These are phyloP conservation scores for Rhadina sibilatrix DNA, from an alignment of 2,113 vertebrate species.

Conservation along the genomic window DNA sequence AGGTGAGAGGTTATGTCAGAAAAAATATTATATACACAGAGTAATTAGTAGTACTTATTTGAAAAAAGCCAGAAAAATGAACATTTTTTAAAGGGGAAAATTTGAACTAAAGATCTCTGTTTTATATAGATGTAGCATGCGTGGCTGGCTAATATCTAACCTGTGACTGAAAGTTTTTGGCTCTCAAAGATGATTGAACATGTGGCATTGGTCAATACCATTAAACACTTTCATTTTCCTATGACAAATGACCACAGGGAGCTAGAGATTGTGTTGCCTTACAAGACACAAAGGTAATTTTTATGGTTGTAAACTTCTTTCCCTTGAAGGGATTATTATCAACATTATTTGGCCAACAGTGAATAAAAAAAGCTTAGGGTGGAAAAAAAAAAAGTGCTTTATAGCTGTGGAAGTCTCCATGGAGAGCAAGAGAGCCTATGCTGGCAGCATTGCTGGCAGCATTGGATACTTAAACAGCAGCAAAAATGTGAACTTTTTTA, in stretches of 20 bases:
- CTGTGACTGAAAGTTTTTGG: not conserved
- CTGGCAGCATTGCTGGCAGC: conserved; percentile 7
- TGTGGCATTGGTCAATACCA: not conserved
- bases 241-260: conserved; percentile 22
- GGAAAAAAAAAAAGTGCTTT: conserved; percentile 22
- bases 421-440: not conserved
- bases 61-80: not conserved
- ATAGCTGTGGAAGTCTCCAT: not conserved
- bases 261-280: conserved; percentile 30
- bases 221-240: conserved; percentile 42
- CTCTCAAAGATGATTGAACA: conserved; percentile 11
- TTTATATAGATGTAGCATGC: not conserved
- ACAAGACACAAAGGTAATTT: conserved; percentile 49
- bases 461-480: not conserved
- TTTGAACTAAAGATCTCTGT: not conserved
- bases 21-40: not conserved
- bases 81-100: not conserved
- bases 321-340: conserved; percentile 49
- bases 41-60: not conserved
- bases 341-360: conserved; percentile 36
- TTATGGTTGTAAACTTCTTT: conserved; percentile 31
- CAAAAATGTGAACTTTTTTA: conserved; percentile 21
- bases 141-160: not conserved
- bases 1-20: not conserved
- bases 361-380: not conserved